Evolutionary conservation across 2,888 invertebrate genomes (phyloP).

Genomic region (Mythimna lalbum): DNA sequence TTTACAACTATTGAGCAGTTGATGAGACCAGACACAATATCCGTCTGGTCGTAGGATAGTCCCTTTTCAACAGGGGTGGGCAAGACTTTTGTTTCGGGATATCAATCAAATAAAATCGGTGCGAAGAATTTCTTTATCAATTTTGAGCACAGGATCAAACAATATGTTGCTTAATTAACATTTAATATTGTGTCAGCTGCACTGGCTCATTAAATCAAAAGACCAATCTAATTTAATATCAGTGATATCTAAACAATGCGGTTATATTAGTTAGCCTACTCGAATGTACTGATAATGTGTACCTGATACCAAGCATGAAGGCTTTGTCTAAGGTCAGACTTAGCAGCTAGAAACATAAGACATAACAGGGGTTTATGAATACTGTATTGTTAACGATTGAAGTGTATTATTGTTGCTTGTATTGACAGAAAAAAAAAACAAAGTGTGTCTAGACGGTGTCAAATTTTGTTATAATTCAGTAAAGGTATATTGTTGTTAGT

Average conservation of each 20-base stretch:
- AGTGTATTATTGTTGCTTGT: background rate
- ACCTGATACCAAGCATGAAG: conserved; percentile 42
- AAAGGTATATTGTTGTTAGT: background rate
- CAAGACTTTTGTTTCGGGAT: too few relatives aligned
- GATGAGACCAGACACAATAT: too few relatives aligned
- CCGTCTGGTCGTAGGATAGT: too few relatives aligned
- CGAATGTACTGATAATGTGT: conserved; percentile 40
- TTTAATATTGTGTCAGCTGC: background rate
- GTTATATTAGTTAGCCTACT: conserved; percentile 26
- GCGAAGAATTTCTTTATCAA: background rate
- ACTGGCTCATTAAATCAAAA: background rate
- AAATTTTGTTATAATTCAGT: background rate
- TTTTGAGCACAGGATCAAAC: background rate
- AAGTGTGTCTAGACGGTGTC: conserved; percentile 6
- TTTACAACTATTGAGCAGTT: too few relatives aligned
- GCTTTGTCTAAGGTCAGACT: conserved; percentile 46
- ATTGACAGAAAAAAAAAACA: background rate
- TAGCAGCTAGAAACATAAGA: conserved; percentile 18
- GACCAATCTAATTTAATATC: conserved; percentile 16
- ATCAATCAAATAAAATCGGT: too few relatives aligned
- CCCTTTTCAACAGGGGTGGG: too few relatives aligned
- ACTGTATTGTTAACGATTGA: background rate
- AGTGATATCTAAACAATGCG: conserved; percentile 50
- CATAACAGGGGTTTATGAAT: background rate
- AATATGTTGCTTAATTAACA: background rate